A percentile compares a stretch with the other conserved stretches of the same genome.
Evolutionary conservation across 2,113 vertebrate species (phyloP).

Genomic region (Gadus chalcogrammus): DNA sequence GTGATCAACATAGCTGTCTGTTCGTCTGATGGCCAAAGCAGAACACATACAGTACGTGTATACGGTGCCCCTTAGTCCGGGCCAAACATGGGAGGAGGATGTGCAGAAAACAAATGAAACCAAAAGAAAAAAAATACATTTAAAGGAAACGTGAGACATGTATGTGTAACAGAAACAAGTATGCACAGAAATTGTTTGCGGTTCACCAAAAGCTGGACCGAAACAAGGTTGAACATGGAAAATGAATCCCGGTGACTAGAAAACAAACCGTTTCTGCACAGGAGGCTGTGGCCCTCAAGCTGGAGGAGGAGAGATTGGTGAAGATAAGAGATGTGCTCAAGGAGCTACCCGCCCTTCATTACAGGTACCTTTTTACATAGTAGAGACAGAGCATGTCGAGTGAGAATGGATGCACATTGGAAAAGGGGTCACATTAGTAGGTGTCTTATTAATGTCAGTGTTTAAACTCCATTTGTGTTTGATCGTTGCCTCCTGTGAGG

Average conservation of each 20-base stretch:
- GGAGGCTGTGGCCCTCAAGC: constrained; percentile 87
- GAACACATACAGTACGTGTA: too few species aligned
- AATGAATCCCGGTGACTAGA: not conserved
- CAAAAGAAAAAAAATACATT: too few species aligned
- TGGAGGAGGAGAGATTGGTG: constrained; percentile 84
- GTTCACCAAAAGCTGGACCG: too few species aligned
- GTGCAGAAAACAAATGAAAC: too few species aligned
- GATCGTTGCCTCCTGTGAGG: constrained; percentile 59
- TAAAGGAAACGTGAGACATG: too few species aligned
- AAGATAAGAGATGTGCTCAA: constrained; percentile 88
- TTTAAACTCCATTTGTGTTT: not conserved
- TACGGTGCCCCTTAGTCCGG: too few species aligned
- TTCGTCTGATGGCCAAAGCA: too few species aligned
- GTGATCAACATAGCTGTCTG: constrained; percentile 37
- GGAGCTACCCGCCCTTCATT: constrained; percentile 81
- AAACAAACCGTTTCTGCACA: constrained; percentile 39
- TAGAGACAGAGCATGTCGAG: too few species aligned
- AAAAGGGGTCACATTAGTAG: too few species aligned
- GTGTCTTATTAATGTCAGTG: too few species aligned
- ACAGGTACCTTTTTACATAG: constrained; percentile 70
- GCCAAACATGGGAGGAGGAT: too few species aligned
- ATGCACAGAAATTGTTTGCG: not conserved
- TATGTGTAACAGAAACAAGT: not conserved
- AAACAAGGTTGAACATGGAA: not conserved
- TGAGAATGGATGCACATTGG: too few species aligned